Evolutionary conservation across 1,140 invertebrate species (phyloP).

Genomic region (Heliconius congener): DNA sequence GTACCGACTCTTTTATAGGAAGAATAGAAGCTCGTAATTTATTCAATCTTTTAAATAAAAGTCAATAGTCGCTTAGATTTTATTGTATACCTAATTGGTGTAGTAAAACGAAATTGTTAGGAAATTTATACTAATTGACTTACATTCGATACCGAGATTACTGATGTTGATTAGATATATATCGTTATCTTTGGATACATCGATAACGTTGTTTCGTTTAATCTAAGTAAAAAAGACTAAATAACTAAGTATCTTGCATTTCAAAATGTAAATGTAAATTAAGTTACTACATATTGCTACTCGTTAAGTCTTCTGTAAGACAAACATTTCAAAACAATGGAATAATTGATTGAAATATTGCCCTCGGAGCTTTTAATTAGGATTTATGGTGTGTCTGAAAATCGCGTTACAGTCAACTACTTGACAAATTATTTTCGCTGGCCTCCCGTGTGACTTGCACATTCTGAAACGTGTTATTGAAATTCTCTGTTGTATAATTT

Average conservation of each 20-base stretch:
- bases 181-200: conserved; percentile 10
- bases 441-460: conserved; percentile 20
- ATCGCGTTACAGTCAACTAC: conserved; percentile 40
- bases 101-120: neutral
- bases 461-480: conserved; percentile 28
- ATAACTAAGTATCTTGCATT: neutral
- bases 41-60: neutral
- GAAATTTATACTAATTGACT: conserved; percentile 25
- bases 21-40: neutral
- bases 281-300: neutral
- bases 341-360: conserved; percentile 51
- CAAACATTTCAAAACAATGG: conserved; percentile 39
- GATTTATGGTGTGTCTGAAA: conserved; percentile 47
- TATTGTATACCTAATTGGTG: conserved; percentile 4
- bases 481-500: conserved; percentile 23
- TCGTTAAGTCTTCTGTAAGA: conserved; percentile 16
- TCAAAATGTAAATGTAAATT: conserved; percentile 7
- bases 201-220: conserved; percentile 9
- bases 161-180: conserved; percentile 6
- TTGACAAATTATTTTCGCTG: conserved; percentile 47
- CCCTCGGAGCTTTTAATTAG: conserved; percentile 41
- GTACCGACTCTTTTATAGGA: neutral
- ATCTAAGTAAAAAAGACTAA: neutral
- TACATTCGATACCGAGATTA: conserved; percentile 18
- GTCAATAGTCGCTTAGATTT: neutral